Evolutionary conservation across 2,888 invertebrate genomes (phyloP).

Genomic region (Abscondita cerata): DNA sequence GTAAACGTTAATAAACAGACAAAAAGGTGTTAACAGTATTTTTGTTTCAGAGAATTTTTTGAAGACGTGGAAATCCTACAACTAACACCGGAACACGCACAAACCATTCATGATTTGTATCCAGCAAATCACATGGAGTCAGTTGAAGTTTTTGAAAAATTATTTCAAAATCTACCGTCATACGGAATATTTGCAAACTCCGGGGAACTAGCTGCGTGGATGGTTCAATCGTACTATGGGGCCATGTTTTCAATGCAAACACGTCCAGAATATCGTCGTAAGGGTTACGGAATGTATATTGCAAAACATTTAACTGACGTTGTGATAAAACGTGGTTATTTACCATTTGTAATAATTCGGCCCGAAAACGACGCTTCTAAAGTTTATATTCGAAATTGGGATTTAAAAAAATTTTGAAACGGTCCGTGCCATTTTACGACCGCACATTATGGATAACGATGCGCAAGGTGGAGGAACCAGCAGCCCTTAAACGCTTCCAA

Average conservation of each 20-base stretch:
- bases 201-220: conserved; percentile 84
- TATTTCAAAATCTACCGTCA: conserved; percentile 79
- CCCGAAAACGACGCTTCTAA: conserved; percentile 88
- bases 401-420: conserved; percentile 82
- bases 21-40: neutral
- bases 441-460: conserved; percentile 56
- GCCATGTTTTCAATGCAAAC: conserved; percentile 95
- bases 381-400: conserved; percentile 84
- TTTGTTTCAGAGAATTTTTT: conserved; percentile 18
- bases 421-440: conserved; percentile 79
- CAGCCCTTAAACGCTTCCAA: conserved; percentile 28
- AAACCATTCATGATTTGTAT: conserved; percentile 84
- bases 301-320: conserved; percentile 66
- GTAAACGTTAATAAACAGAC: too few species aligned
- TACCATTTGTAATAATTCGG: conserved; percentile 85
- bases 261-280: conserved; percentile 60
- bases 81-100: conserved; percentile 78
- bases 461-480: conserved; percentile 48
- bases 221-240: conserved; percentile 90
- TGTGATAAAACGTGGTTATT: conserved; percentile 65
- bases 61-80: conserved; percentile 80
- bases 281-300: conserved; percentile 73
- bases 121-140: conserved; percentile 90
- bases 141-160: conserved; percentile 80
- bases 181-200: conserved; percentile 78